phyloP scores from a whole-genome alignment of 1,140 invertebrate species.

The Meloidogyne exigua region DNA sequence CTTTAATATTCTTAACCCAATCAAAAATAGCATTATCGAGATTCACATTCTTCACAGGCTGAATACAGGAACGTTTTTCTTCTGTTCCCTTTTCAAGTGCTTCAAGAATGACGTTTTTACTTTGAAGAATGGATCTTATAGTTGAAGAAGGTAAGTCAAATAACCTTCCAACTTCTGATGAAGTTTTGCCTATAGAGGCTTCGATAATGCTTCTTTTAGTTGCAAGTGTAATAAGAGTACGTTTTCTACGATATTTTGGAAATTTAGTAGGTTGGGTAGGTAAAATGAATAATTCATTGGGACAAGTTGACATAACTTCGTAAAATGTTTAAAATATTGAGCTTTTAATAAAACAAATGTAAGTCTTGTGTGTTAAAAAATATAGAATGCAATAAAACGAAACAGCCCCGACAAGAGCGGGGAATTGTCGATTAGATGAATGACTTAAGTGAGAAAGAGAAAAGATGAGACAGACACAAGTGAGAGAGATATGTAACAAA shows the following conservation, averaged over 20 bases:
- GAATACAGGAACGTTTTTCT: neutral
- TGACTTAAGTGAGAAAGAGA: neutral
- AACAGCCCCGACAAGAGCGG: neutral
- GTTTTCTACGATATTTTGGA: neutral
- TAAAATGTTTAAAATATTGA: neutral
- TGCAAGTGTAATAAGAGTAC: neutral
- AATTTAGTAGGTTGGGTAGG: neutral
- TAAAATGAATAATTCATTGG: neutral
- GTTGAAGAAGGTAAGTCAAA: neutral
- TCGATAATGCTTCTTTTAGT: conserved; percentile 1
- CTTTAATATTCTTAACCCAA: neutral
- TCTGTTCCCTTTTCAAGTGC: neutral
- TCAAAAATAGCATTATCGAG: neutral
- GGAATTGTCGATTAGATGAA: neutral
- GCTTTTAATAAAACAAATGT: neutral
- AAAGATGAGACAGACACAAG: neutral
- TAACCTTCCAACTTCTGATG: neutral
- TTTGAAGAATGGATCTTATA: conserved; percentile 5
- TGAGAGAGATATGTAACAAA: neutral
- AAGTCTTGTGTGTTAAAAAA: no score
- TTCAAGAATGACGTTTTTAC: neutral
- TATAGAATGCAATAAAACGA: no score
- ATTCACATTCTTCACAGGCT: neutral
- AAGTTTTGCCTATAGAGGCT: neutral
- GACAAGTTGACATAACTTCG: neutral